Evolutionary conservation across 1,140 invertebrate species (phyloP), one percentile per base, ranked within the genome.

Genomic region (Drosophila lacteicornis): DNA sequence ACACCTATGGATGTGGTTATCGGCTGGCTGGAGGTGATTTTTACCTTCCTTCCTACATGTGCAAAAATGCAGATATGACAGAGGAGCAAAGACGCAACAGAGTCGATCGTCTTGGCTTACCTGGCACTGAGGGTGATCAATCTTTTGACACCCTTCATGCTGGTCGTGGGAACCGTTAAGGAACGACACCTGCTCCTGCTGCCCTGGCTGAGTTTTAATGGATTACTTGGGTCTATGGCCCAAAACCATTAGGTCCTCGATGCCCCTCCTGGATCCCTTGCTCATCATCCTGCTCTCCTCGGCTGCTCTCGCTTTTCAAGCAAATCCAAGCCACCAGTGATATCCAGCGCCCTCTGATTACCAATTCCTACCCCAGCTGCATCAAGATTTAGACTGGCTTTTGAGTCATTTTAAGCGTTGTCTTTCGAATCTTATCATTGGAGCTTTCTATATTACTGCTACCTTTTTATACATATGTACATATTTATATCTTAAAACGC

Each of bases 181-280:
- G 80, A 91, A 66, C 80, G 87, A 25, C 87, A 91, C 45, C 51
- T 91, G 27, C 53, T 81, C 19, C 38, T 91, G 42, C 17, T 91
- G 19, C 87, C 87, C 6, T 91, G 87, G 87, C 67, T 91, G 40
- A 67, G 91, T 19, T 83, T 60, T 25, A 55, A 66, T 27, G n/a
- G n/a, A n/a, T n/a, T n/a, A 59, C 42, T 43, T 38, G 46, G 13
- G 5, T 4, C 6, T 33, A 0, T 75, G 70, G 60, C 60, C 43
- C 0, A 1, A 22, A 1, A 0, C 53, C 1, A 36, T 75, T 9
- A 25, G n/a, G 12, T 5, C 43, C 6, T 4, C 13, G 11, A 0
- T 1, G 9, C n/a, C 42, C 13, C 53, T 60, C 9, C 0, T 25
- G 2, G 13, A 22, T 5, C 51, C 22, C 3, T 6, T 73, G 12